Evolutionary conservation across 1,140 invertebrate species (phyloP), one percentile per base, ranked within the genome.

Genomic region (Drosophila rufa): DNA sequence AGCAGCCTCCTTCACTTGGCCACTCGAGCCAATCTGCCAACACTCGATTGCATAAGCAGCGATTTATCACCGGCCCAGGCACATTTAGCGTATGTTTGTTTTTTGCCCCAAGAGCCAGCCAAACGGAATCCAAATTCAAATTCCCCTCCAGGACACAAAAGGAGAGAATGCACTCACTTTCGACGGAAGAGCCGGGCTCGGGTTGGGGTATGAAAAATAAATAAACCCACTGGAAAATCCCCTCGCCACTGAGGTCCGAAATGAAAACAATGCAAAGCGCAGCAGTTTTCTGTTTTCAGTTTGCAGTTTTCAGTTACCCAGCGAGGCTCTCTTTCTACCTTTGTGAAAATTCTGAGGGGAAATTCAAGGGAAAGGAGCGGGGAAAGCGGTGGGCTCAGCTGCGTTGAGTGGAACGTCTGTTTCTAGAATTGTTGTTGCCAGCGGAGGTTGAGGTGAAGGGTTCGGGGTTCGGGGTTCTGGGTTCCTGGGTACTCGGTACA

Each of bases 391-490:
- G 83, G 51, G 62, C 84, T 84, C 84, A 87, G 80, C 78, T 87
- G 84, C 77, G 77, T 79, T 79, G 84, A 87, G 84, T 89, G 84
- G 84, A 87, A 87, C 84, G 84, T 87, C 84, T 87, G 84, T 87
- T 87, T 84, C 85, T 87, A 66, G 80, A 89, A 82, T 64, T 75
- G 75, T 87, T 89, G 83, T 80, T 84, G 73, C 66, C n/a, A 56
- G 50, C 50, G 60, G 46, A 66, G 74, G 45, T 14, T 69, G 42
- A 56, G 68, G 68, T 27, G 47, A 46, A 11, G 48, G 36, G 36
- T 42, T 38, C 55, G 12, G 38, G 38, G 38, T 22, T 43, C 8
- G 33, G 8, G 30, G 7, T 30, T 36, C 43, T 8, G 40, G 22
- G 33, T 40, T 15, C 38, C 4, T 25, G 38, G 38, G 12, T 42